Evolutionary conservation across 2,888 invertebrate genomes (phyloP), one percentile per base, ranked within the genome.

Genomic region (Zhuqinia jingwanae): DNA sequence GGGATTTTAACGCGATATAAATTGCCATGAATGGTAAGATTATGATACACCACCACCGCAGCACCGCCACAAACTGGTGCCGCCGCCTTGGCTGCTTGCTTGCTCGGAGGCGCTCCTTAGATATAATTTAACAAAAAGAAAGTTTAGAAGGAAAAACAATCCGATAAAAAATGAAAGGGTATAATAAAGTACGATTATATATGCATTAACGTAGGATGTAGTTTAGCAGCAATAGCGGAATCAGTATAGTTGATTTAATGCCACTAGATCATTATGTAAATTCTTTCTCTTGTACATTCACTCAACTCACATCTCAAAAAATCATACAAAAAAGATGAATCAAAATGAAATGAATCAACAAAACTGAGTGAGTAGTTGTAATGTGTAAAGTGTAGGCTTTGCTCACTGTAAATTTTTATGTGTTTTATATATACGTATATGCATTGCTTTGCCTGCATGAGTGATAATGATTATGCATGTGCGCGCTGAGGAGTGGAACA

Each of bases 1-100:
- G 87, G 70, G 87, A 73, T 87, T 83, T 87, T 80, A 84, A 87
- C 83, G 87, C 79, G 87, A 83, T 87, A 83, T 87, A 87, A 83
- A 84, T 83, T 87, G 75, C 84, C 87, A 80, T 75, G 83, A 87
- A 87, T 83, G 76, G 56, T 84, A 80, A 87, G 82, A 85, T 85
- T 85, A 85, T 42, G 75, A 56, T 53, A 75, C 56, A 56, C 75
- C 56, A 36, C 30, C 17, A 36, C 36, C n/a, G n/a, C n/a, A n/a
- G 17, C 27, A 50, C 50, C 53, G 73, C 17, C 76, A 58, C 8
- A 58, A 77, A 81, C 45, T 42, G n/a, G 60, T 20, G 60, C 77
- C 60, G 36, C 63, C 17, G 22, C 70, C 42, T 68, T 27, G 36
- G 17, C 47, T 56, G 20, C 25, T 53, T 56, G 20, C 25, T 53